Conservation (phyloP, 2,797 vertebrate genomes). For the Pseudochirops cupreus region DNA sequence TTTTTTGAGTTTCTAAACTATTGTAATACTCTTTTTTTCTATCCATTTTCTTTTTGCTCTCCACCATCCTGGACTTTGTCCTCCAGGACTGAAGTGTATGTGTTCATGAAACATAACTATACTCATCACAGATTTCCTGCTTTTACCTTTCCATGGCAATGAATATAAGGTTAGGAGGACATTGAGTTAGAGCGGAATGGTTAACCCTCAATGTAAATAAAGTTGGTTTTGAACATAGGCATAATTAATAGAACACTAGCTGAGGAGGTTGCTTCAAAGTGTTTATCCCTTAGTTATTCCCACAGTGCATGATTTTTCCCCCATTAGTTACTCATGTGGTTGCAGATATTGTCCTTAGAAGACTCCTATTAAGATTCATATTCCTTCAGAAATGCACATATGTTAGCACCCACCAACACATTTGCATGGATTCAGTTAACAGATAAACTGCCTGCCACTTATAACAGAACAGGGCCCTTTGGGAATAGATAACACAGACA, state of each 20-base stretch:
- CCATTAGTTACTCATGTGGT: neutral
- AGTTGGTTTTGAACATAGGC: neutral
- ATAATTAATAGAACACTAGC: neutral
- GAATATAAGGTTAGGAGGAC: neutral
- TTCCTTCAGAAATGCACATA: neutral
- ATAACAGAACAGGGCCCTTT: neutral
- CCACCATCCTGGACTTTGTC: neutral
- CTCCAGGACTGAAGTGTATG: neutral
- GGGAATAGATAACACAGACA: neutral
- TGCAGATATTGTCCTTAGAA: neutral
- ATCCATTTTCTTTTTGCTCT: neutral
- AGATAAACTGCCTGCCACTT: neutral
- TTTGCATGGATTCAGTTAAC: neutral
- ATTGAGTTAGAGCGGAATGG: neutral
- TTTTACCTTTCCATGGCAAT: neutral
- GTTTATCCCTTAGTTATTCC: neutral
- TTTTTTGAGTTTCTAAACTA: neutral
- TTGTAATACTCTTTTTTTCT: neutral
- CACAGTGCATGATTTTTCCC: neutral
- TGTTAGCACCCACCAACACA: conserved; percentile 7
- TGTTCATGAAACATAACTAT: neutral
- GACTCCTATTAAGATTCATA: neutral
- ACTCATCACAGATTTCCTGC: neutral
- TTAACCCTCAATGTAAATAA: neutral
- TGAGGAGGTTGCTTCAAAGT: neutral